Evolutionary conservation across 2,888 invertebrate species (phyloP), one percentile per base, ranked within the genome.

Genomic region (Bruchidius siliquastri): DNA sequence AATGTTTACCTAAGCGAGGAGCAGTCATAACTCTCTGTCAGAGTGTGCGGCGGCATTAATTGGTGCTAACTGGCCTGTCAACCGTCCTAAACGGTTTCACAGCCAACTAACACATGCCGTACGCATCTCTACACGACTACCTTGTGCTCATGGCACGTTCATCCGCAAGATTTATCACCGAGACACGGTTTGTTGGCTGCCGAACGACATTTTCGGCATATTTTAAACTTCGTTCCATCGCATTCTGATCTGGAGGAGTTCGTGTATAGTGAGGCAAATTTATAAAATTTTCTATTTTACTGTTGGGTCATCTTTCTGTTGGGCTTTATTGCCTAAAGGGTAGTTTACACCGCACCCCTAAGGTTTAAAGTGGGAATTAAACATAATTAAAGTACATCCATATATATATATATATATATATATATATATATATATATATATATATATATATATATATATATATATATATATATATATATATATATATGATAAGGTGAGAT

Each of bases 101-200:
- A 76, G 70, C 49, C 49, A 77, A 75, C 77, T 76, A 81, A 82
- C 81, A 83, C 79, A 82, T 82, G 82, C 79, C 49, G 49, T 49
- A 49, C 49, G 49, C 49, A 49, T 49, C 49, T 49, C 77, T 83
- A 84, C 82, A 84, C 81, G 82, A 82, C 82, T 83, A 83, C 82
- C 83, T 83, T 82, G 80, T 81, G 81, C 83, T 83, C 82, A 79
- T 81, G 81, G 84, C 83, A 77, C 80, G 78, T 84, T 84, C 84
- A 85, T 68, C 22, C 22, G 69, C 69, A 22, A 69, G 69, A 69
- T 69, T 69, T 69, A 69, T 69, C 22, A 4, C 69, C 21, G 21
- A 20, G 69, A 79, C 78, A 79, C 49, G 49, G 76, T 77, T 79
- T 77, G 77, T 79, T 78, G 79, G 79, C 78, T 80, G 81, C 80